Evolutionary conservation across 2,797 vertebrate genomes (phyloP).

Genomic region (Epinephelus awoara): DNA sequence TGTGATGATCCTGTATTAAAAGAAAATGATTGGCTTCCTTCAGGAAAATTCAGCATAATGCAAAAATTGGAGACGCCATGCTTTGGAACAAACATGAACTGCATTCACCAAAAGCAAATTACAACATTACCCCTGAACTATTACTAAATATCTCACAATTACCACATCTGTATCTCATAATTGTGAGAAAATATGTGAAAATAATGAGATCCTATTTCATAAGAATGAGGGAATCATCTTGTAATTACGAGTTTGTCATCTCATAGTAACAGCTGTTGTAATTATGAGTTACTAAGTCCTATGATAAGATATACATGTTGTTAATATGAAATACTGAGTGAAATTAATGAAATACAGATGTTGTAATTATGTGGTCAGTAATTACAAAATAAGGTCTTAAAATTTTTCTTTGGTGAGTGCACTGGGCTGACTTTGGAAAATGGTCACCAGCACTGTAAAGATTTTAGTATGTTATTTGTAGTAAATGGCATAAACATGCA

Average conservation of each 20-base stretch:
- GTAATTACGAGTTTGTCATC: neutral
- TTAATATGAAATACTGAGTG: neutral
- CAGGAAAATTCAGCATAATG: neutral
- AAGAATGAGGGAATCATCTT: neutral
- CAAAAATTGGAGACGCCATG: no score
- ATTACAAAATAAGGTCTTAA: neutral
- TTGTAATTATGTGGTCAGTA: neutral
- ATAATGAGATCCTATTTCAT: neutral
- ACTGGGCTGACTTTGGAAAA: constrained; percentile 10
- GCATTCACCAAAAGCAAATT: neutral
- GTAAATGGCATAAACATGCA: constrained; percentile 2
- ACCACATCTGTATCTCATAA: neutral
- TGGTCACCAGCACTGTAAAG: neutral
- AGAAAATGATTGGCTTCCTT: neutral
- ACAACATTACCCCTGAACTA: no score
- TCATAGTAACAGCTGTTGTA: neutral
- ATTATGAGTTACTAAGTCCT: neutral
- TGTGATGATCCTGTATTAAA: neutral
- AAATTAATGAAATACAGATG: neutral
- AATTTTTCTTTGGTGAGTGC: neutral
- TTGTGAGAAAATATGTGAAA: neutral
- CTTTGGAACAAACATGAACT: neutral
- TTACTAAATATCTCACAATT: neutral
- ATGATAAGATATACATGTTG: neutral
- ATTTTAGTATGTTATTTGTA: neutral